Conservation (phyloP, 2,888 invertebrate species). For the Limenitis camilla region DNA sequence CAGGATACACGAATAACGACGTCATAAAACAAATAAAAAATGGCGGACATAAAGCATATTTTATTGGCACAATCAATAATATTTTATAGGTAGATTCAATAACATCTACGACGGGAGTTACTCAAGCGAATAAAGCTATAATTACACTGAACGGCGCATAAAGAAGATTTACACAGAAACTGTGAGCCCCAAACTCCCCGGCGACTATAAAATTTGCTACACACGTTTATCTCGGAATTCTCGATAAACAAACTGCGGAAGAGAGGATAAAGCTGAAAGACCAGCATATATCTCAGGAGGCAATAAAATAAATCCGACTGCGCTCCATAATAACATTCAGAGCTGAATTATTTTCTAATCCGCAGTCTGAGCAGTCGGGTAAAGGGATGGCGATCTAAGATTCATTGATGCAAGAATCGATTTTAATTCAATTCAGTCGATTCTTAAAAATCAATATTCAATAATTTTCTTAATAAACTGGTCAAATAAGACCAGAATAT, state of each 20-base stretch:
- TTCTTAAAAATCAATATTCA: too few relatives aligned
- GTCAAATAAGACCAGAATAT: too few relatives aligned
- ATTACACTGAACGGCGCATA: conserved; percentile 57
- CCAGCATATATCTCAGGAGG: conserved; percentile 59
- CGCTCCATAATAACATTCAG: too few relatives aligned
- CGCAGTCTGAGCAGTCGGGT: too few relatives aligned
- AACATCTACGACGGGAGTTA: conserved; percentile 56
- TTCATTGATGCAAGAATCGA: too few relatives aligned
- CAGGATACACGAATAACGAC: conserved; percentile 38
- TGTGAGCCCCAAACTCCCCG: conserved; percentile 34
- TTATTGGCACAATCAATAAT: conserved; percentile 67
- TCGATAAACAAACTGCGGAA: conserved; percentile 64
- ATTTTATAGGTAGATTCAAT: conserved; percentile 69
- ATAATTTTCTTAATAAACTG: too few relatives aligned
- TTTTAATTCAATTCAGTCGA: too few relatives aligned
- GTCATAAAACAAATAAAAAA: conserved; percentile 50
- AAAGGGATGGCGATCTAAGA: too few relatives aligned
- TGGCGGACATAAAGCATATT: conserved; percentile 55
- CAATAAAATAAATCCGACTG: conserved; percentile 74
- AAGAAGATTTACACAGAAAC: conserved; percentile 65
- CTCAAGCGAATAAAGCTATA: conserved; percentile 67
- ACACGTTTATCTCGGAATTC: conserved; percentile 49
- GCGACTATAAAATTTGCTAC: conserved; percentile 58
- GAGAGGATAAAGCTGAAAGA: conserved; percentile 64
- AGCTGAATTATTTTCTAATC: too few relatives aligned